These are phyloP conservation scores for Diceros bicornis DNA, from an alignment of 2,797 vertebrate genomes.

Conservation along the genomic window DNA sequence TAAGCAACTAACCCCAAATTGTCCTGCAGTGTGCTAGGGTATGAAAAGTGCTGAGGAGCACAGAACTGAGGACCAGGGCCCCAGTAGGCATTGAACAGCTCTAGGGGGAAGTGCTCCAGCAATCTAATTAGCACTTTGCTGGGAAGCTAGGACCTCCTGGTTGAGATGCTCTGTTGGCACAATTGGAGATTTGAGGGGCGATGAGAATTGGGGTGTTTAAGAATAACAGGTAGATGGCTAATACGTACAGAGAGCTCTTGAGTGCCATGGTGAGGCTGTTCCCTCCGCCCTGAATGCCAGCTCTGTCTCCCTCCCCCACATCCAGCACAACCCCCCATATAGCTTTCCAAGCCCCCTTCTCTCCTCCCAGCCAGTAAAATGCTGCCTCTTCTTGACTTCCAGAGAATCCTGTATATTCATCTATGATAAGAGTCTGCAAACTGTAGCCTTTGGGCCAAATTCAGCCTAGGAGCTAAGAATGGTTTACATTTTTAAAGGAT, in stretches of 20 bases:
- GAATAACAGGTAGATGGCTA: not conserved
- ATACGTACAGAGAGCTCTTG: not conserved
- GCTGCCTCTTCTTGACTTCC: not conserved
- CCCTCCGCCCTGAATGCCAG: not conserved
- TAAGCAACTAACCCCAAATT: slow-evolving; percentile 46
- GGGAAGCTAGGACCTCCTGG: slow-evolving; percentile 17
- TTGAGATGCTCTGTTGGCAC: not conserved
- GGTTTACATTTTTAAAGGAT: slow-evolving; percentile 15
- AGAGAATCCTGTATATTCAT: not conserved
- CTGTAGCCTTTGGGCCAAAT: not conserved
- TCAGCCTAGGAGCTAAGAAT: not conserved
- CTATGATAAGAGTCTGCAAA: not conserved
- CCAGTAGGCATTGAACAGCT: slow-evolving; percentile 48
- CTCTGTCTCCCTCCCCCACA: not conserved
- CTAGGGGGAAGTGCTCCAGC: not conserved
- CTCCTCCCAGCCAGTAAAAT: not conserved
- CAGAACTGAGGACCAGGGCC: slow-evolving; percentile 36
- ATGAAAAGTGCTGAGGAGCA: not conserved
- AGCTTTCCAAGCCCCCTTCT: not conserved
- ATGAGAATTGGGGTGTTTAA: not conserved
- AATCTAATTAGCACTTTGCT: slow-evolving; percentile 65
- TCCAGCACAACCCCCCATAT: not conserved
- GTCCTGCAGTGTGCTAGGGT: slow-evolving; percentile 42
- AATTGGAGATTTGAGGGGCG: not conserved
- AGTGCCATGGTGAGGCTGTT: not conserved